Percentiles rank a stretch among this genome's conserved stretches.
Evolutionary conservation across 1,140 invertebrate species (phyloP).

Genomic region (Rhynchophorus ferrugineus): DNA sequence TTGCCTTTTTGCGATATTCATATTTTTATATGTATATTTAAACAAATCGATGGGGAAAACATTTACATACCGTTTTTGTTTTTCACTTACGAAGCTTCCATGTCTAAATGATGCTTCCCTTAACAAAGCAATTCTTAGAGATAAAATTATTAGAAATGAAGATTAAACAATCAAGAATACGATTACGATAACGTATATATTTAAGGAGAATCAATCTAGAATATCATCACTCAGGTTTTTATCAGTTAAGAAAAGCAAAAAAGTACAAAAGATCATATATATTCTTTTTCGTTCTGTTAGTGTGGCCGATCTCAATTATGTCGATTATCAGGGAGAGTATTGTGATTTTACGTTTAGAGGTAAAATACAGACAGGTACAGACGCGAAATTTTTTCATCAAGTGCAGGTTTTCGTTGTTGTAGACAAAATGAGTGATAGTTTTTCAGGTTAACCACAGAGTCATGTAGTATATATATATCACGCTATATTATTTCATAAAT

Average conservation of each 20-base stretch:
- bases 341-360: no score
- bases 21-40: slow-evolving; percentile 37
- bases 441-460: no score
- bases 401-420: no score
- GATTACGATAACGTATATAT: slow-evolving; percentile 2
- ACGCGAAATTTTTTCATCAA: no score
- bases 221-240: background rate
- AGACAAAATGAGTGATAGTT: no score
- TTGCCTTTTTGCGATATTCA: slow-evolving; percentile 36
- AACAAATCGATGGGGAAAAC: slow-evolving; percentile 25
- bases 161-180: background rate
- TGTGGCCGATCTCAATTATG: no score
- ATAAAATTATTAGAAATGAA: slow-evolving; percentile 29
- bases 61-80: slow-evolving; percentile 20
- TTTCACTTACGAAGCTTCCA: slow-evolving; percentile 34
- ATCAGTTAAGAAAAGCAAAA: no score
- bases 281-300: slow-evolving; percentile 14
- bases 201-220: background rate
- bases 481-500: no score
- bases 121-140: slow-evolving; percentile 35
- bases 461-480: no score
- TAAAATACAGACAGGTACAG: no score
- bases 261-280: no score
- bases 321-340: no score
- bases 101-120: slow-evolving; percentile 34